Percentiles rank a stretch among this genome's conserved stretches.
Conservation (phyloP, 2,888 invertebrate genomes). For the Desoria tigrina region DNA sequence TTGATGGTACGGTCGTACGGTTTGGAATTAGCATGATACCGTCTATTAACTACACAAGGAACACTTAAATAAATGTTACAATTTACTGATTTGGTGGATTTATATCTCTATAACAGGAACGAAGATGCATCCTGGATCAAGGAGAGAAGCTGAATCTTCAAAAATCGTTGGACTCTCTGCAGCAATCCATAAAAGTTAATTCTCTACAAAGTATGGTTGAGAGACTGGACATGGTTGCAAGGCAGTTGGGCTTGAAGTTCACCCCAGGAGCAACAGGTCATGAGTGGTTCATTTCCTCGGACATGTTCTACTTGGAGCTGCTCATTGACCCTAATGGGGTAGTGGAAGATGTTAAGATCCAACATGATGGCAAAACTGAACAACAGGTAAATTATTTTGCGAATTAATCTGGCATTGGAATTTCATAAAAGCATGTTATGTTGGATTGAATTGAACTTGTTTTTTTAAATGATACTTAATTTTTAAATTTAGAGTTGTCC, state of each 20-base stretch:
- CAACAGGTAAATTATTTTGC: conserved; percentile 60
- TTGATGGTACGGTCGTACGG: conserved; percentile 70
- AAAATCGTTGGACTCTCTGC: conserved; percentile 86
- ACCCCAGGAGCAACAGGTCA: conserved; percentile 78
- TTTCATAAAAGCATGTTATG: too few relatives aligned
- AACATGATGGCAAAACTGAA: conserved; percentile 81
- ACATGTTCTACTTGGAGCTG: conserved; percentile 95
- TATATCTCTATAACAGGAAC: conserved; percentile 66
- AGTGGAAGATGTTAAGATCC: conserved; percentile 86
- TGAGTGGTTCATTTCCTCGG: conserved; percentile 87
- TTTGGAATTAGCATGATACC: too few relatives aligned
- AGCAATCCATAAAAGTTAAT: conserved; percentile 90
- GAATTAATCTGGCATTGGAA: background rate
- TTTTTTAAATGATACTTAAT: conserved; percentile 19
- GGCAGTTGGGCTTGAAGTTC: conserved; percentile 87
- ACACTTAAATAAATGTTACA: too few relatives aligned
- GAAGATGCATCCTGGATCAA: conserved; percentile 82
- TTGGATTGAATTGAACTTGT: conserved; percentile 5
- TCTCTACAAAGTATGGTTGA: conserved; percentile 89
- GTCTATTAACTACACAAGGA: too few relatives aligned
- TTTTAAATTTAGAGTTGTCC: conserved; percentile 84
- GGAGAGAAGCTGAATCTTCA: conserved; percentile 82
- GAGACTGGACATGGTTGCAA: conserved; percentile 82
- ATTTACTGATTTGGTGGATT: conserved; percentile 10
- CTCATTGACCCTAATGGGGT: conserved; percentile 78